These are phyloP conservation scores for Empidonax traillii DNA, from an alignment of 2,113 vertebrate genomes.

Conservation along the genomic window DNA sequence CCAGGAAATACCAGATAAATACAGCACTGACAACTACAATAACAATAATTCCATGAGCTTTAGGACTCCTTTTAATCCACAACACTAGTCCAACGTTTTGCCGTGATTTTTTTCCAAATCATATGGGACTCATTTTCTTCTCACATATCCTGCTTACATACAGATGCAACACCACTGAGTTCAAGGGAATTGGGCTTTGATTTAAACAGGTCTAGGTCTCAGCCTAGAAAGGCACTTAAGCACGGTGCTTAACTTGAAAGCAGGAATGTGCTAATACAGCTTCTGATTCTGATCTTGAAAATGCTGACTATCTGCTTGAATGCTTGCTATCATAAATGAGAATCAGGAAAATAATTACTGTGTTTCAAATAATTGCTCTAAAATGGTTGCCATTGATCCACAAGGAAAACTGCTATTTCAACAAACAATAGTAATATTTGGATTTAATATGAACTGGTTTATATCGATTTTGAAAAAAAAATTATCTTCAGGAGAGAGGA, in stretches of 20 bases:
- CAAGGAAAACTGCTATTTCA: neutral
- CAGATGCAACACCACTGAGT: constrained; percentile 5
- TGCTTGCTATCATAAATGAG: neutral
- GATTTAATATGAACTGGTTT: neutral
- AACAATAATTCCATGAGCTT: neutral
- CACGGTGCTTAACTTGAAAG: constrained; percentile 40
- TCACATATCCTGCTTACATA: neutral
- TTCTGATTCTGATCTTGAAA: constrained; percentile 31
- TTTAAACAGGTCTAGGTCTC: constrained; percentile 58
- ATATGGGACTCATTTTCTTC: constrained; percentile 59
- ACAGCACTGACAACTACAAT: constrained; percentile 13
- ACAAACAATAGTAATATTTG: neutral
- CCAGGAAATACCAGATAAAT: neutral
- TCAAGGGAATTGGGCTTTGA: constrained; percentile 40
- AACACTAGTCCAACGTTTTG: neutral
- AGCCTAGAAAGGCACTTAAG: constrained; percentile 37
- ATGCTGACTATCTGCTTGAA: neutral
- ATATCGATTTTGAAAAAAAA: neutral
- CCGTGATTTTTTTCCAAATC: constrained; percentile 4
- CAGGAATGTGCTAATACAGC: constrained; percentile 31
- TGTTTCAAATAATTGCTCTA: neutral
- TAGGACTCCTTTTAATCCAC: constrained; percentile 10
- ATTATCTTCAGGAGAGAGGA: neutral
- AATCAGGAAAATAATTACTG: neutral
- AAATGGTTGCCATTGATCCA: neutral